These are phyloP conservation scores for Carettochelys insculpta DNA, from an alignment of 2,113 vertebrate genomes.

Conservation along the genomic window DNA sequence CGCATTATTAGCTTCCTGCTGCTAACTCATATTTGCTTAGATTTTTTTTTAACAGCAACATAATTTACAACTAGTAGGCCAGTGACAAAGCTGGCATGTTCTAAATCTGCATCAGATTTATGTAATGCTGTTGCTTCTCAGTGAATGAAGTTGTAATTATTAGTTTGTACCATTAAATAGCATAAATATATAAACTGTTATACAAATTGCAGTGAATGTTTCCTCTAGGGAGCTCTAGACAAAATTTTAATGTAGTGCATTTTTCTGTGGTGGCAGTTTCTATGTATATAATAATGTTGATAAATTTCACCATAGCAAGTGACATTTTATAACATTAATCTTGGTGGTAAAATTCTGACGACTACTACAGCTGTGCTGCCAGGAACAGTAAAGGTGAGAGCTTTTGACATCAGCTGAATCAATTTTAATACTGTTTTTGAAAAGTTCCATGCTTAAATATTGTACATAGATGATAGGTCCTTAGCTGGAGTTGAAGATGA, in stretches of 20 bases:
- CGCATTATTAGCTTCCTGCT: constrained; percentile 99
- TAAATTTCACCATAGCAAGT: constrained; percentile 84
- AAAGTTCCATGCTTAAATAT: not conserved
- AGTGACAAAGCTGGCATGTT: constrained; percentile 83
- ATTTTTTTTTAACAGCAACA: constrained; percentile 84
- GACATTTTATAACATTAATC: constrained; percentile 85
- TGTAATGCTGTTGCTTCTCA: constrained; percentile 82
- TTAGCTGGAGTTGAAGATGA: not conserved
- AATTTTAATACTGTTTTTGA: constrained; percentile 34
- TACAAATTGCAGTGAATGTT: constrained; percentile 81
- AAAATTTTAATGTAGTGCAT: constrained; percentile 87
- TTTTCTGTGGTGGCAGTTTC: constrained; percentile 88
- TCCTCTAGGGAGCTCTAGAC: constrained; percentile 86
- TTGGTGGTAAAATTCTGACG: constrained; percentile 77
- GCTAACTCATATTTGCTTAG: constrained; percentile 97
- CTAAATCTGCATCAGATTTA: constrained; percentile 83
- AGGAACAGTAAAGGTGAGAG: constrained; percentile 43
- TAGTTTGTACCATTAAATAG: constrained; percentile 87
- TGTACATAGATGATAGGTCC: not conserved
- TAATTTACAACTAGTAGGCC: constrained; percentile 88
- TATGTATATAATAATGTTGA: constrained; percentile 88
- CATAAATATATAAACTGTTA: constrained; percentile 88
- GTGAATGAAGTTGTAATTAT: constrained; percentile 86
- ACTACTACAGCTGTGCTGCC: constrained; percentile 61
- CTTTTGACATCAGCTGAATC: constrained; percentile 50